Percentiles rank a stretch among this genome's conserved stretches.
These are phyloP conservation scores for Copidosoma aretas DNA, from an alignment of 2,888 invertebrate species.

Conservation along the genomic window DNA sequence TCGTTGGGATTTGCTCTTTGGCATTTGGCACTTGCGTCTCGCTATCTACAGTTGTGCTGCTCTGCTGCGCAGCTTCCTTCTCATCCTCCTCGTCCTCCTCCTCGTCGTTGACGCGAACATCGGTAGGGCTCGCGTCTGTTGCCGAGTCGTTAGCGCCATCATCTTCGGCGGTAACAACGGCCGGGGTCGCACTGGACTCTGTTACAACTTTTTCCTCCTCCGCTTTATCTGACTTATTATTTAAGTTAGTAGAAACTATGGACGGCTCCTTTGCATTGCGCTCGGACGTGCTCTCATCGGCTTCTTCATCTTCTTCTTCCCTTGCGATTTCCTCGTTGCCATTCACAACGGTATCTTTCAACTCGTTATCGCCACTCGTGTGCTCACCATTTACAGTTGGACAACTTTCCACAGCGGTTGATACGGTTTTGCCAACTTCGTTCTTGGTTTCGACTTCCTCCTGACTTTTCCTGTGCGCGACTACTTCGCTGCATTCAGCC, in stretches of 20 bases:
- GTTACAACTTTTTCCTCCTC: constrained; percentile 23
- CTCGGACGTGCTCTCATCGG: constrained; percentile 51
- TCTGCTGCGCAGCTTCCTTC: constrained; percentile 48
- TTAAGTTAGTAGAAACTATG: constrained; percentile 62
- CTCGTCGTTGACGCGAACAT: constrained; percentile 40
- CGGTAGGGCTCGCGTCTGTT: constrained; percentile 56
- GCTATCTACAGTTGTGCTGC: constrained; percentile 54
- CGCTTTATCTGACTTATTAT: constrained; percentile 53
- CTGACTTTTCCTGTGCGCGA: constrained; percentile 14
- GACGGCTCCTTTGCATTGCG: constrained; percentile 61
- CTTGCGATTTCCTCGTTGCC: constrained; percentile 47
- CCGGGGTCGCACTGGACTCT: neutral
- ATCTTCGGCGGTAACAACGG: constrained; percentile 7
- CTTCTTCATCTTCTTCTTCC: neutral
- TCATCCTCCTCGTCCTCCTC: constrained; percentile 59
- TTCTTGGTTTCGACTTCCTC: constrained; percentile 47
- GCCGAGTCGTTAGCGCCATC: constrained; percentile 44
- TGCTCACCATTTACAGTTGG: constrained; percentile 51
- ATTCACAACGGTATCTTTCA: constrained; percentile 58
- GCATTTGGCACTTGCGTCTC: constrained; percentile 62
- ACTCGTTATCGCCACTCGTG: constrained; percentile 43
- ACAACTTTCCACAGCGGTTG: constrained; percentile 44
- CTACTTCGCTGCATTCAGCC: constrained; percentile 49
- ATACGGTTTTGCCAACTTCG: constrained; percentile 35
- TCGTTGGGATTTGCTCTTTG: constrained; percentile 69